Conservation (phyloP, 2,888 invertebrate genomes). For the Mythimna vitellina region DNA sequence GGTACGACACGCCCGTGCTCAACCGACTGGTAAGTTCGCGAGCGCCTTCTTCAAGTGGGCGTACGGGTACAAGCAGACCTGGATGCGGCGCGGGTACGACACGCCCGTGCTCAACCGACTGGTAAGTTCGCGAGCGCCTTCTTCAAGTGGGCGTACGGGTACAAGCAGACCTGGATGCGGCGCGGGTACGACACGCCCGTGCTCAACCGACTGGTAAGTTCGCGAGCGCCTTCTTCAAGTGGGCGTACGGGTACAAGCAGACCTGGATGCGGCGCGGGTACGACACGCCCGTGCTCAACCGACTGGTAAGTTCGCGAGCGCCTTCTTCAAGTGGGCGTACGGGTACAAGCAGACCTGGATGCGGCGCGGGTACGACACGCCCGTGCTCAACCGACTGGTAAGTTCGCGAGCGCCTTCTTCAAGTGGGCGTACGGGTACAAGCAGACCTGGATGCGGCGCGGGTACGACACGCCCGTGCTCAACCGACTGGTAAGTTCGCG, state of each 20-base stretch:
- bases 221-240: constrained; percentile 96
- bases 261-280: constrained; percentile 96
- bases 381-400: constrained; percentile 93
- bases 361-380: constrained; percentile 95
- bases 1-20: constrained; percentile 95
- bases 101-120: constrained; percentile 94
- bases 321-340: constrained; percentile 98
- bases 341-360: constrained; percentile 97
- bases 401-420: constrained; percentile 95
- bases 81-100: constrained; percentile 95
- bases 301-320: constrained; percentile 94
- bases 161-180: constrained; percentile 96
- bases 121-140: constrained; percentile 95
- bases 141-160: constrained; percentile 98
- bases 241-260: constrained; percentile 98
- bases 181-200: constrained; percentile 96
- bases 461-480: constrained; percentile 95
- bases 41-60: constrained; percentile 98
- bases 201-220: constrained; percentile 93
- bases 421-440: constrained; percentile 99
- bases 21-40: constrained; percentile 93
- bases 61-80: constrained; percentile 97
- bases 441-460: constrained; percentile 95
- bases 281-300: constrained; percentile 94
- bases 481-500: constrained; percentile 93